Evolutionary conservation across 2,797 vertebrate species (phyloP).

Genomic region (Dendrocincla fuliginosa): DNA sequence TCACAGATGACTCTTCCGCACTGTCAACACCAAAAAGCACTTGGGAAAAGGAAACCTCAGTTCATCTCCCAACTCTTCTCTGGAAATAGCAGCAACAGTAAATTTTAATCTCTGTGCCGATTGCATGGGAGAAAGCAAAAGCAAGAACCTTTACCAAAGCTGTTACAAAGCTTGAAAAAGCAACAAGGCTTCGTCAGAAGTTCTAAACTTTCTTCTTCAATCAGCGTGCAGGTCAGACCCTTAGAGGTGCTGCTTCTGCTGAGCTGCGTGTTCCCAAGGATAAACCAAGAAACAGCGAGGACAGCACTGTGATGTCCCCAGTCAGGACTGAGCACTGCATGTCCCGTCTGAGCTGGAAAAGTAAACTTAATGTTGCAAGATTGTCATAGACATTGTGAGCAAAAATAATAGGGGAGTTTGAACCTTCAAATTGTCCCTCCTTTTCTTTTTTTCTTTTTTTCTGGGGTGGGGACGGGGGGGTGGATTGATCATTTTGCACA

Average conservation of each 20-base stretch:
- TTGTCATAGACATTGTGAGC: accelerated
- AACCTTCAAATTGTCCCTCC: neutral
- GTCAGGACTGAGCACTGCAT: neutral
- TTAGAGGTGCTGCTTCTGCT: neutral
- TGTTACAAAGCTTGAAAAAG: constrained; percentile 3
- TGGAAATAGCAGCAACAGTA: constrained; percentile 32
- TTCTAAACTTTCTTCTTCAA: neutral
- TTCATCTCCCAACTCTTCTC: neutral
- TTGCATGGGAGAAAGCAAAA: constrained; percentile 30
- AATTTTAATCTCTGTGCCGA: constrained; percentile 4
- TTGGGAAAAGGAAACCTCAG: constrained; percentile 35
- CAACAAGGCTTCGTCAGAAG: neutral
- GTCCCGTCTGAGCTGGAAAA: neutral
- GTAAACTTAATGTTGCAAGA: accelerated
- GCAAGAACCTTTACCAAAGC: neutral
- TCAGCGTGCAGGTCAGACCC: accelerated
- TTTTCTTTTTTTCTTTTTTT: neutral
- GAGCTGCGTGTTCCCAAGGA: neutral
- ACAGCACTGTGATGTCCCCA: neutral
- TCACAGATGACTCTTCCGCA: constrained; percentile 24
- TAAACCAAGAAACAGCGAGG: accelerated
- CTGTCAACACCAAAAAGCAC: constrained; percentile 9
- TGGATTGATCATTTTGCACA: neutral
- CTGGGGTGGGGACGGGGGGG: accelerated
- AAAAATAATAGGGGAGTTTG: neutral